Evolutionary conservation across 2,888 invertebrate genomes (phyloP).

Genomic region (Melanchra persicariae): DNA sequence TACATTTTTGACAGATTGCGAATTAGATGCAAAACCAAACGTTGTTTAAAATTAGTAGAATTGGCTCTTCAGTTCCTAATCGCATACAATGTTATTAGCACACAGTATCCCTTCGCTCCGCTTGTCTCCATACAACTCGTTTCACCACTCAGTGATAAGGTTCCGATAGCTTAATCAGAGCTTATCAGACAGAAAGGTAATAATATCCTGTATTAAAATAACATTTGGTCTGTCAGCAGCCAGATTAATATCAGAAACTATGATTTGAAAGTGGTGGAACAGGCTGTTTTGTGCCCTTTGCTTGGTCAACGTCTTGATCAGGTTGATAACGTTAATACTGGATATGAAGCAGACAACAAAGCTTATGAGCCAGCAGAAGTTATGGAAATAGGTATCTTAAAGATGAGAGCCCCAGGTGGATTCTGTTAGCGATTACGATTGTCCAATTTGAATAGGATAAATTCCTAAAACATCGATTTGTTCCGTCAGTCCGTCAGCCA

Average conservation of each 20-base stretch:
- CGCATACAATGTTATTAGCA: no score
- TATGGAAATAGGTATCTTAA: not conserved
- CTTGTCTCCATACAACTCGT: slow-evolving; percentile 2
- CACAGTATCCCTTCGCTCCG: not conserved
- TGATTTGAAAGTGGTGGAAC: slow-evolving; percentile 31
- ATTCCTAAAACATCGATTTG: no score
- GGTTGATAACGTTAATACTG: not conserved
- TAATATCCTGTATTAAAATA: slow-evolving; percentile 35
- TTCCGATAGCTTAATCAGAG: slow-evolving; percentile 8
- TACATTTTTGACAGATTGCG: no score
- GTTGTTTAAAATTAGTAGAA: no score
- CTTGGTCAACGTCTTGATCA: not conserved
- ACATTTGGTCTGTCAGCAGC: slow-evolving; percentile 19
- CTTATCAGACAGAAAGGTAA: slow-evolving; percentile 7
- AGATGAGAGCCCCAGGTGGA: not conserved
- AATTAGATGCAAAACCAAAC: no score
- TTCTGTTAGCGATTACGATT: not conserved
- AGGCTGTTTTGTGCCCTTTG: not conserved
- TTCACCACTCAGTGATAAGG: slow-evolving; percentile 14
- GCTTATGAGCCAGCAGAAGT: not conserved
- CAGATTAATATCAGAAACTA: slow-evolving; percentile 27
- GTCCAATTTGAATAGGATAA: not conserved
- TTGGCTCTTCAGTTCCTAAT: no score
- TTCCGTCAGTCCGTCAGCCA: no score
- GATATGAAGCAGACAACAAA: not conserved